Evolutionary conservation across 2,113 vertebrate species (phyloP).

Genomic region (Baryphthengus martii): DNA sequence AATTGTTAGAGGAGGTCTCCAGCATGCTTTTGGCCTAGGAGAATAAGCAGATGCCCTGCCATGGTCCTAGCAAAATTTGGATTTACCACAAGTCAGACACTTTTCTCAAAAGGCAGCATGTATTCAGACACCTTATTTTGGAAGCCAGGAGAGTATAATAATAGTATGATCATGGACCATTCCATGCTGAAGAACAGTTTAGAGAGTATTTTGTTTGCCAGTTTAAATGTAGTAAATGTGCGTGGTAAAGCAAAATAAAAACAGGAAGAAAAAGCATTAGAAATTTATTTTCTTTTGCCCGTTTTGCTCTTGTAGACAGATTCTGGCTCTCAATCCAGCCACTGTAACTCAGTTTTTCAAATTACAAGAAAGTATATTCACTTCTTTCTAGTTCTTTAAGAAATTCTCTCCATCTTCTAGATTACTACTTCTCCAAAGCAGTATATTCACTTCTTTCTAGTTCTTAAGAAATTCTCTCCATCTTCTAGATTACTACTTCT

Average conservation of each 20-base stretch:
- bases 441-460: not conserved
- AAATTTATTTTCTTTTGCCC: not conserved
- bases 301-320: not conserved
- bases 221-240: not conserved
- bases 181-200: not conserved
- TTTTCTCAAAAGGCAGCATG: not conserved
- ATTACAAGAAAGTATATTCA: not conserved
- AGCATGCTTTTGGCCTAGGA: not conserved
- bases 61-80: not conserved
- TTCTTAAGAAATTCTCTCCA: not conserved
- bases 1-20: not conserved
- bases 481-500: not conserved
- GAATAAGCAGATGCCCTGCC: not conserved
- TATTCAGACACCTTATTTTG: not conserved
- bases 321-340: not conserved
- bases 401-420: not conserved
- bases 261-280: fast-evolving
- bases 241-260: not conserved
- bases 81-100: not conserved
- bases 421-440: not conserved
- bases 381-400: not conserved
- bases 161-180: not conserved
- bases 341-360: not conserved
- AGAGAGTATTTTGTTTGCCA: not conserved
- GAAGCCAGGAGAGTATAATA: not conserved